phyloP scores from a whole-genome alignment of 2,888 invertebrate genomes.

The Platynereis dumerilii region DNA sequence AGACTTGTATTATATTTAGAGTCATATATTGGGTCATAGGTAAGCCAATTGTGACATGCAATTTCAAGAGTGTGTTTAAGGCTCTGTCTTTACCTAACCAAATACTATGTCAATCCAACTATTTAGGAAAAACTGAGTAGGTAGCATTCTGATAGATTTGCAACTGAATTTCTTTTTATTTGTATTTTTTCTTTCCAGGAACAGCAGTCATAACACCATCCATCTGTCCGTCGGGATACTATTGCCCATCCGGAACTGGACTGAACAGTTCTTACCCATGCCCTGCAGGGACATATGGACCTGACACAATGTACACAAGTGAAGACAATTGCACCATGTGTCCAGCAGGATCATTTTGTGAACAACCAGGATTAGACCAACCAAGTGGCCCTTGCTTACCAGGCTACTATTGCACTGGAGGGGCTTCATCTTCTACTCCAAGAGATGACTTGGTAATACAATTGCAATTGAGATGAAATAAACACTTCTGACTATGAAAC shows the following conservation, averaged over 20 bases:
- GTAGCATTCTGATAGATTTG: too few species aligned
- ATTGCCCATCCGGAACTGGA: constrained; percentile 55
- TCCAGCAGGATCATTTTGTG: constrained; percentile 56
- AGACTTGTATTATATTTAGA: not conserved
- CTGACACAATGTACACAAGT: constrained; percentile 40
- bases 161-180: too few species aligned
- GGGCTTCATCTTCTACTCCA: constrained; percentile 52
- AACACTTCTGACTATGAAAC: not conserved
- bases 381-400: constrained; percentile 54
- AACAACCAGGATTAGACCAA: constrained; percentile 43
- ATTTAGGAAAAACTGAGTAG: too few species aligned
- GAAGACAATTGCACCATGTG: constrained; percentile 50
- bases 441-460: constrained; percentile 49
- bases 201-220: constrained; percentile 49
- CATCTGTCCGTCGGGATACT: constrained; percentile 55
- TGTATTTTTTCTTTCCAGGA: constrained; percentile 22
- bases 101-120: too few species aligned
- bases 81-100: too few species aligned
- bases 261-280: constrained; percentile 50
- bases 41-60: too few species aligned
- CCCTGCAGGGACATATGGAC: constrained; percentile 53
- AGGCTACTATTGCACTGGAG: constrained; percentile 54
- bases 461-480: constrained; percentile 8
- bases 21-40: too few species aligned
- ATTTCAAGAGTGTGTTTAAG: too few species aligned